Conservation (phyloP, 2,113 vertebrate genomes). For the Anser cygnoides region DNA sequence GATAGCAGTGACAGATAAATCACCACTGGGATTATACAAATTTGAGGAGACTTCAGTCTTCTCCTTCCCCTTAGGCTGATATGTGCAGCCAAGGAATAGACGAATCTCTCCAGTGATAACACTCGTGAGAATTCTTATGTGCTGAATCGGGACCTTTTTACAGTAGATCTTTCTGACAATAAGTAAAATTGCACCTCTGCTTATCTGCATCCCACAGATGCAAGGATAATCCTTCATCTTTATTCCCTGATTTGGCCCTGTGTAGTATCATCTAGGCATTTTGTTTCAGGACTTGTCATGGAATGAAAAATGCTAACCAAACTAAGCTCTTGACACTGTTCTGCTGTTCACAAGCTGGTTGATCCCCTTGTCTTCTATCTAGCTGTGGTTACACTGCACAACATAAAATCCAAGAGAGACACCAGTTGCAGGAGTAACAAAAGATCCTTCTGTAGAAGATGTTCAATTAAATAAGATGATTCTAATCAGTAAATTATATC, state of each 20-base stretch:
- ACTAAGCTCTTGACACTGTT: not conserved
- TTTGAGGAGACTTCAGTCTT: not conserved
- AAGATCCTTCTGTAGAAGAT: not conserved
- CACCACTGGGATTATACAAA: not conserved
- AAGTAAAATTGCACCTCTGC: not conserved
- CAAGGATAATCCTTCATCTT: not conserved
- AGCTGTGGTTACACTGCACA: not conserved
- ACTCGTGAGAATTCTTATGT: not conserved
- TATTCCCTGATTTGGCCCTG: not conserved
- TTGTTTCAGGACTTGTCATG: not conserved
- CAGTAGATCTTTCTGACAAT: not conserved
- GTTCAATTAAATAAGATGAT: not conserved
- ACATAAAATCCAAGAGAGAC: not conserved
- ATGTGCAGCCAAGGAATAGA: not conserved
- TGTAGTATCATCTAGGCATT: not conserved
- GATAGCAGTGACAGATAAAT: not conserved
- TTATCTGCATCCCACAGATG: not conserved
- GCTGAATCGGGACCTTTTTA: accelerated
- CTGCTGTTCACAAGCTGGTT: not conserved
- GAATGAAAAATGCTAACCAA: not conserved
- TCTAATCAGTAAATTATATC: not conserved
- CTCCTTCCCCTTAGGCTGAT: not conserved
- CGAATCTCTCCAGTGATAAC: not conserved
- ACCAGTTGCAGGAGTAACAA: not conserved
- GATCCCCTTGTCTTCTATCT: not conserved